Evolutionary conservation across 1,140 invertebrate genomes (phyloP), one percentile per base, ranked within the genome.

Genomic region (Drosophila erecta): DNA sequence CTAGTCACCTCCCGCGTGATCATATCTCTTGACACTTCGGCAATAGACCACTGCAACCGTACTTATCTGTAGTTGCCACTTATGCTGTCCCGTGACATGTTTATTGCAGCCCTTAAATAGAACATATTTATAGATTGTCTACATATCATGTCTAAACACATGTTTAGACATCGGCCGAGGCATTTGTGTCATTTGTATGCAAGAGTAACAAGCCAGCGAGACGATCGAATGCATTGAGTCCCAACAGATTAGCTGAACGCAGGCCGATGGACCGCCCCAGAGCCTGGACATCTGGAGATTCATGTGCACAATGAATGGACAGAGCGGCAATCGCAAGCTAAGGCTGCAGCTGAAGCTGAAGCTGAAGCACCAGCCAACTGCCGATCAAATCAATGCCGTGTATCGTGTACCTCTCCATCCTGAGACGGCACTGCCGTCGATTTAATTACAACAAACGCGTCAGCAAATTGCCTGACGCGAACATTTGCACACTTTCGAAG

Each of bases 361-460:
- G 37, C 44, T n/a, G n/a, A 27, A 30, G 51, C 41, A 59, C 33
- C 27, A 65, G 37, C 74, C 55, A 46, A 69, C 81, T 76, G 76
- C 66, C 76, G 84, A 89, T 87, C 84, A 79, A 87, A 89, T 87
- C 84, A 76, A 89, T 73, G 83, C 79, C 76, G 65, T 64, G 65
- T 70, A 60, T 76, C 62, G 74, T 67, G 53, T 76, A 70, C 65
- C 67, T 71, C 67, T 71, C 67, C 67, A 71, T 71, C 64, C 72
- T 61, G 56, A 53, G 37, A 65, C 55, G 55, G 64, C 76, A 87
- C 61, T 66, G 76, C 79, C 67, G 84, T 84, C 85, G 84, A 87
- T 87, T 87, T 87, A 87, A 87, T 87, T 87, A 87, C 84, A 87
- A 87, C 84, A 89, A 87, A 89, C 85, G 84, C 84, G 85, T 89